These are phyloP conservation scores for Phaethon lepturus DNA, from an alignment of 2,113 vertebrate species.

Conservation along the genomic window DNA sequence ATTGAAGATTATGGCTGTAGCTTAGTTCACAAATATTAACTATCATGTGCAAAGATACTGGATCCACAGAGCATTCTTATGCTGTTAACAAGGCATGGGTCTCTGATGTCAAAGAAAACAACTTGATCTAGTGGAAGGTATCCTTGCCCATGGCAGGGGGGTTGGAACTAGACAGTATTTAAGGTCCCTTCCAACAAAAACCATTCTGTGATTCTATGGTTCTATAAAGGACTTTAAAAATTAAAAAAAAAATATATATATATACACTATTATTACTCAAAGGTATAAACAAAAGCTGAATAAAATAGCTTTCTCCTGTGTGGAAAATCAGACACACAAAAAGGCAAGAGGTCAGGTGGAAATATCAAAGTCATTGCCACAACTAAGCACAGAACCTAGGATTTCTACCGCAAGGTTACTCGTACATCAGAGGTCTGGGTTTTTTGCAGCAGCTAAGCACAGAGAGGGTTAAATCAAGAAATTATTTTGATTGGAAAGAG, in stretches of 20 bases:
- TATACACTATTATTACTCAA: neutral
- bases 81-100: neutral
- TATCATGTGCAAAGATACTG: neutral
- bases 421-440: neutral
- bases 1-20: neutral
- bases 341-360: neutral
- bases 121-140: neutral
- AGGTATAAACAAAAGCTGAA: neutral
- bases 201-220: neutral
- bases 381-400: neutral
- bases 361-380: neutral
- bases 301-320: neutral
- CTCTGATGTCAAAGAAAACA: neutral
- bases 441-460: neutral
- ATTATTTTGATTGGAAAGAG: neutral
- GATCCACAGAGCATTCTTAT: neutral
- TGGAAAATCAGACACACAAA: neutral
- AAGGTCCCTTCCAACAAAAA: neutral
- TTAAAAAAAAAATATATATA: neutral
- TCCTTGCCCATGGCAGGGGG: neutral
- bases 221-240: neutral
- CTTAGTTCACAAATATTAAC: neutral
- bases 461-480: neutral
- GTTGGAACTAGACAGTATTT: neutral
- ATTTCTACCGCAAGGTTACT: fast-evolving